Evolutionary conservation across 2,888 invertebrate species (phyloP), one percentile per base, ranked within the genome.

Genomic region (Odiellus spinosus): DNA sequence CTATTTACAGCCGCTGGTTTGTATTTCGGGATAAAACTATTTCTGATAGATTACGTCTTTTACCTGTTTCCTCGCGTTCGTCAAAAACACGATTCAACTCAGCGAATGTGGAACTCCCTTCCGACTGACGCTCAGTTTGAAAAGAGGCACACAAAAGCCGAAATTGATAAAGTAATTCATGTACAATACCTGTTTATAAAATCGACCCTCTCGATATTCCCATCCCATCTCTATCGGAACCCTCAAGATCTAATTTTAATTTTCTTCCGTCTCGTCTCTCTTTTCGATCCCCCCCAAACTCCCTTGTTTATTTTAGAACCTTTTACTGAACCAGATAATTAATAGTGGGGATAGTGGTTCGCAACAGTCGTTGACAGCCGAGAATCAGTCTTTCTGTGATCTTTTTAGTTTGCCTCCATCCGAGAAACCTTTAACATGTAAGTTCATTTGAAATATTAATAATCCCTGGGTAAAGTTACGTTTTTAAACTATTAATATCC

Each of bases 11-110:
- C 47, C 14, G 41, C 45, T 32, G 52, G 52, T 41, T 48, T 51
- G 45, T 53, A 47, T 42, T 36, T 67, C 17, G 69, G 70, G 5
- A 56, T 68, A 12, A 68, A 70, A 53, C 49, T 70, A 44, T 71
- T 71, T 55, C 53, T 71, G 32, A 61, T 69, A 32, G 66, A 70
- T 43, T 67, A 65, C 55, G 53, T 71, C 21, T 71, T 66, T 58
- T 58, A 62, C 50, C 60, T 63, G 21, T 71, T 67, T 54, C 71
- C 71, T 5, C 59, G 66, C 36, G 59, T 71, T 17, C 63, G 65
- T 40, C 59, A 59, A 48, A 64, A 66, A 46, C 66, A 66, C 52
- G 66, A 68, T 53, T 57, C 62, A 3, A 55, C 59, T 1, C 57
- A 60, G 35, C 55, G 58, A 40, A 55, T 65, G 33, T 67, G 67